Base-by-base conservation (phyloP, 2,888 invertebrate genomes). In the Hoplodrina blanda region DNA sequence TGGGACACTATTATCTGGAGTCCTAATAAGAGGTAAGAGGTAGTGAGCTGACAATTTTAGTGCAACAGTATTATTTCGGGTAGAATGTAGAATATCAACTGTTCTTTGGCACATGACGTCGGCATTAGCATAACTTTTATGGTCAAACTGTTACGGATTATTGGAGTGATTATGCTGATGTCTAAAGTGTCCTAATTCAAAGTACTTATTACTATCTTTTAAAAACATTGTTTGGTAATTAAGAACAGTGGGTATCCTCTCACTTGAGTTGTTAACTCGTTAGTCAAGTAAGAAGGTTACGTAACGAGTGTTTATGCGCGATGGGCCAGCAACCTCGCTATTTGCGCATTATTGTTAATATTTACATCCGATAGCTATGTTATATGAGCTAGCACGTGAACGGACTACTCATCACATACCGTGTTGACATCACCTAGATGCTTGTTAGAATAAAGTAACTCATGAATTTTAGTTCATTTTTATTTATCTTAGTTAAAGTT, bases 261-360 rank as follows among this genome's bases (percentile, higher is more conserved):
- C 62, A 65, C 69, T 62, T 49, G 63, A 80, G 69, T 69, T 64
- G 76, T 76, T 73, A 69, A 75, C 66, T 79, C 62, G 78, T 75
- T 63, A 59, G 69, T 69, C 64, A 70, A 62, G 66, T 50, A 55
- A 74, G 62, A 65, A 62, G 46, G 54, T 82, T 69, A 75, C 69
- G 63, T 78, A 78, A 80, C 60, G 33, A 41, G 69, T 64, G 74
- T 78, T 65, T 60, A 57, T 74, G 63, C 49, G 55, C 56, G 70
- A 77, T 77, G 67, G 77, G 66, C 74, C 62, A 70, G 66, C 55
- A 74, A 67, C 69, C 64, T 69, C 69, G 53, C 68, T 63, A 69
- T 79, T 79, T 67, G 66, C 56, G 66, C 72, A 56, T 80, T 57
- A 76, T 65, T 76, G 71, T 73, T 79, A 69, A 79, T 73, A 82